Conservation (phyloP, 2,888 invertebrate genomes). For the Melanostoma scalare region DNA sequence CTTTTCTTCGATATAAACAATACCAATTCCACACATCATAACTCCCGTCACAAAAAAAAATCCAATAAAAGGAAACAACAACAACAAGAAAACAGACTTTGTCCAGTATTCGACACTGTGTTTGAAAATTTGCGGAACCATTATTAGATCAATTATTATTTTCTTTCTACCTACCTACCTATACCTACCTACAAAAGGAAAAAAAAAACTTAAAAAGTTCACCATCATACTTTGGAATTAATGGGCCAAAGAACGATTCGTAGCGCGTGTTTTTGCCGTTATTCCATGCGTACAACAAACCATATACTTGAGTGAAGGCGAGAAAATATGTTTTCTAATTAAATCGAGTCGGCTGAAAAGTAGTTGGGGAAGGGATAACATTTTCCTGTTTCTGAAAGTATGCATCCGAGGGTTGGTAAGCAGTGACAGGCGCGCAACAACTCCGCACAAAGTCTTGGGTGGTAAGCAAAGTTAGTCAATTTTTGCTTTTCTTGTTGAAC, state of each 20-base stretch:
- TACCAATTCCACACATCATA: conserved; percentile 38
- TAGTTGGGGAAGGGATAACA: too few relatives aligned
- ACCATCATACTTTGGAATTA: conserved; percentile 46
- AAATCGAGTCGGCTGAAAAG: conserved; percentile 54
- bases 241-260: conserved; percentile 33
- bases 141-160: conserved; percentile 67
- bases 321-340: conserved; percentile 61
- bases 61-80: conserved; percentile 17
- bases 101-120: conserved; percentile 13
- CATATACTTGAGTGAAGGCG: conserved; percentile 6
- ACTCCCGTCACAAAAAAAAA: conserved; percentile 10
- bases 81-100: conserved; percentile 19
- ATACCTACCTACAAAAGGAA: conserved; percentile 4
- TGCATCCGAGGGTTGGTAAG: too few relatives aligned
- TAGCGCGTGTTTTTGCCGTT: conserved; percentile 56
- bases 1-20: conserved; percentile 34
- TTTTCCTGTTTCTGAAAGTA: too few relatives aligned
- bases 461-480: conserved; percentile 29
- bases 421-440: too few relatives aligned
- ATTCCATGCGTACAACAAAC: conserved; percentile 43
- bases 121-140: conserved; percentile 49
- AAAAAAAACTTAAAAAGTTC: conserved; percentile 54
- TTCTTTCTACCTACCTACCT: neutral
- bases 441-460: neutral
- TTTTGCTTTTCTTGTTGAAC: conserved; percentile 18